Evolutionary conservation across 2,113 vertebrate genomes (phyloP).

Genomic region (Corvus hawaiiensis): DNA sequence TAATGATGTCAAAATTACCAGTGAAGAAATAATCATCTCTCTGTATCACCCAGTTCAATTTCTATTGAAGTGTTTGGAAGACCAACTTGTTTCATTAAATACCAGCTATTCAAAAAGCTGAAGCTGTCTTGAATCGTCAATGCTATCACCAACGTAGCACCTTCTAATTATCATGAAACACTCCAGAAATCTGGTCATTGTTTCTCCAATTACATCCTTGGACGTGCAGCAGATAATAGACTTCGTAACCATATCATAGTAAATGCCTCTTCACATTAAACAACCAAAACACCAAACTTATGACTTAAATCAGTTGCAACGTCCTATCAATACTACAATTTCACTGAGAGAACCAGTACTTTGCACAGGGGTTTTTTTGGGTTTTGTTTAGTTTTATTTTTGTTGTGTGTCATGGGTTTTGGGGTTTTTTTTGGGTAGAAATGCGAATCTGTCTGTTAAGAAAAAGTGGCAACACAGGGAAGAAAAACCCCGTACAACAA

Average conservation of each 20-base stretch:
- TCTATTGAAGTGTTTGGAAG: neutral
- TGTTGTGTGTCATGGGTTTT: neutral
- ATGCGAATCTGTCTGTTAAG: neutral
- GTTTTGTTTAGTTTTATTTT: neutral
- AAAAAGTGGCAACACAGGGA: neutral
- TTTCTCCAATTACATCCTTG: neutral
- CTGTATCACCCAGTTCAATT: neutral
- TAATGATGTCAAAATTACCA: neutral
- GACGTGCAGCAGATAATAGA: neutral
- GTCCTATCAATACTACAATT: neutral
- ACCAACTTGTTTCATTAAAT: neutral
- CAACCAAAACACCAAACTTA: neutral
- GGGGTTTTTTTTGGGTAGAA: neutral
- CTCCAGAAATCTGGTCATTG: neutral
- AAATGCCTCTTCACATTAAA: neutral
- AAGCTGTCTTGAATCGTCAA: neutral
- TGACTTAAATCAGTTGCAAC: neutral
- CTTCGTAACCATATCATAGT: neutral
- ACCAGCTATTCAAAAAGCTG: neutral
- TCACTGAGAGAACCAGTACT: neutral
- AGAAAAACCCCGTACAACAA: neutral
- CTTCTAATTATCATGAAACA: neutral
- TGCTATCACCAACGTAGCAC: neutral
- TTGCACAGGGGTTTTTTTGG: neutral
- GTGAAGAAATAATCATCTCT: neutral